Base-by-base conservation (phyloP, 2,888 invertebrate species). In the Ophion costatus region DNA sequence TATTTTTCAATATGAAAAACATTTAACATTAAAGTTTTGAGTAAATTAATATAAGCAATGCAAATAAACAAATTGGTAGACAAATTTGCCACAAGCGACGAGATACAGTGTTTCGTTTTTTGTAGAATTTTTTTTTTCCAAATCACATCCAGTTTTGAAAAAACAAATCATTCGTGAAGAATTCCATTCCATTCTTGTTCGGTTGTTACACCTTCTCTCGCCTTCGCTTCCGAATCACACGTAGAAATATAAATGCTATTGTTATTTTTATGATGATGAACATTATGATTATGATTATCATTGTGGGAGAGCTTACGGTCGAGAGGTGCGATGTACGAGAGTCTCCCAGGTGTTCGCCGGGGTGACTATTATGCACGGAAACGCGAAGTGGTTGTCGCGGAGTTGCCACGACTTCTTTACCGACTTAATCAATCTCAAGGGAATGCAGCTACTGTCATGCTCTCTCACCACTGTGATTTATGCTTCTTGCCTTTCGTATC, bases 371-470 rank as follows among this genome's bases (percentile, higher is more conserved):
- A 84, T 77, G 80, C 82, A 83, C 71, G 83, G 83, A 75, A 84
- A 82, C 56, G 70, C 79, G 75, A 66, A 76, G 82, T 75, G 79
- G 82, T 75, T 85, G 84, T 81, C 83, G 77, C 80, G 64, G n/a
- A 69, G 51, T 80, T 71, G 70, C 70, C 79, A 61, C 79, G 79
- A 66, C 64, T 17, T 66, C 66, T 74, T 84, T 82, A 83, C 84
- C 70, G 83, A 88, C 89, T 90, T 89, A 90, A 91, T 91, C 90
- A 89, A 91, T 90, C 87, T 90, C 87, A 84, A 45, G 64, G 87
- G 89, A 89, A 89, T 90, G 89, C 86, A 80, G 86, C 87, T 87
- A 85, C 87, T 84, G 88, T 82, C 88, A 86, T 85, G 84, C 75
- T 69, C 38, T 73, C 51, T 71, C 57, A 57, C 57, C 66, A 33